phyloP scores from a whole-genome alignment of 2,797 vertebrate species.

The Acanthurus lineatus region DNA sequence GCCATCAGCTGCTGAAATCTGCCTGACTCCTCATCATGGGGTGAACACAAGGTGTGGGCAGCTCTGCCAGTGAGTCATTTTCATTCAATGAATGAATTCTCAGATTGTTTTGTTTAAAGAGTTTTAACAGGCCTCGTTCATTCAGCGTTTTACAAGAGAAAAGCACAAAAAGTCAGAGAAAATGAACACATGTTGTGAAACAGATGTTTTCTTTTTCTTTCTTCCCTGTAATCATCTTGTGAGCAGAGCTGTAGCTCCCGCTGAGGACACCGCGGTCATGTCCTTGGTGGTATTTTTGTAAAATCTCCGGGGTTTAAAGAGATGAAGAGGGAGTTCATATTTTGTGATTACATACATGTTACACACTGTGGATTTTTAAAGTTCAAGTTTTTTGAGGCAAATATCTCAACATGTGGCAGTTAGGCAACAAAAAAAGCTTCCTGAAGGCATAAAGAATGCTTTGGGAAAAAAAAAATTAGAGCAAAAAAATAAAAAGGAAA shows the following conservation, averaged over 20 bases:
- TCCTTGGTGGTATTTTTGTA: constrained; percentile 10
- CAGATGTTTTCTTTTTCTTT: not conserved
- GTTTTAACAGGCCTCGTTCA: not conserved
- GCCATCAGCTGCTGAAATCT: not conserved
- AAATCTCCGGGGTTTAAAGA: not conserved
- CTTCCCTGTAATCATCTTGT: constrained; percentile 18
- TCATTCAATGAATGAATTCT: not conserved
- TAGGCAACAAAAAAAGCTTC: too few species aligned
- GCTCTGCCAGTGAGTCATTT: not conserved
- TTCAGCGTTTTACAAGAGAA: not conserved
- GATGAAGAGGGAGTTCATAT: not conserved
- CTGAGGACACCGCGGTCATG: constrained; percentile 8
- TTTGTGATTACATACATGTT: not conserved
- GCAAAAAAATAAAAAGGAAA: not conserved
- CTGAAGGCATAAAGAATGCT: not conserved
- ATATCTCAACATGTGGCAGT: not conserved
- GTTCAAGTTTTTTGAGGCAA: not conserved
- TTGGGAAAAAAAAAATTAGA: not conserved
- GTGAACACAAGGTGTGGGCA: not conserved
- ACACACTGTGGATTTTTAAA: not conserved
- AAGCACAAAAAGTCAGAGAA: not conserved
- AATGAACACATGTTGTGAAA: not conserved
- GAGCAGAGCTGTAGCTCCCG: not conserved
- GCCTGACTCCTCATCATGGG: not conserved
- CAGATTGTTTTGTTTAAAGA: not conserved